Evolutionary conservation across 2,888 invertebrate species (phyloP), one percentile per base, ranked within the genome.

Genomic region (Drosophila aldrichi): DNA sequence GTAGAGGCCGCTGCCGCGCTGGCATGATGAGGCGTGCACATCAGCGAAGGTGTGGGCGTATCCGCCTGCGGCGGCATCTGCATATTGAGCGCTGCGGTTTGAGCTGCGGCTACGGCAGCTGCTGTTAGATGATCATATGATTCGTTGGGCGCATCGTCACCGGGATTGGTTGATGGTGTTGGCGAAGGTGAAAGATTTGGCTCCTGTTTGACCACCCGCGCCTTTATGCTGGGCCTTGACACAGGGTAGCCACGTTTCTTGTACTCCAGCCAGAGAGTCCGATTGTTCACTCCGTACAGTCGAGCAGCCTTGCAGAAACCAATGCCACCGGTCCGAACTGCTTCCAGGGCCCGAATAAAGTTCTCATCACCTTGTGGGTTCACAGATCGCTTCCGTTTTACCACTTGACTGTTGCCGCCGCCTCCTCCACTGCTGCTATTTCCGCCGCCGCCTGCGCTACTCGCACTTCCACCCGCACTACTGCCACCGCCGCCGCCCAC

Each of bases 221-320:
- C 96, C 90, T 96, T 96, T 77, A 96, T 95, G 90, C 96, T 96
- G 16, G 96, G 95, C 79, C 97, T 94, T 90, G 95, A 96, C 87
- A 96, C 96, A 1, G 96, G 96, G 92, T 97, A 97, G 0, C 97
- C 97, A 49, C 96, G 95, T 92, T 96, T 96, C 90, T 96, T 97
- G 91, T 97, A 97, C 90, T 97, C 97, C 43, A 97, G 93, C 97
- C 97, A 97, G 3, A 97, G 93, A 0, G 97, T 97, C 64, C 97
- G 94, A 93, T 97, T 97, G 92, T 97, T 97, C 18, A 97, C 96
- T 36, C 97, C 97, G 92, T 96, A 97, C 93, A 96, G 95, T 58
- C 96, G 94, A 0, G 97, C 97, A 10, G 97, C 97, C 89, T 97
- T 97, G 92, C 97, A 97, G 92, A 97, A 97, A 2, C 97, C 97